Conservation (phyloP, 2,113 vertebrate genomes). For the Okapia johnstoni region DNA sequence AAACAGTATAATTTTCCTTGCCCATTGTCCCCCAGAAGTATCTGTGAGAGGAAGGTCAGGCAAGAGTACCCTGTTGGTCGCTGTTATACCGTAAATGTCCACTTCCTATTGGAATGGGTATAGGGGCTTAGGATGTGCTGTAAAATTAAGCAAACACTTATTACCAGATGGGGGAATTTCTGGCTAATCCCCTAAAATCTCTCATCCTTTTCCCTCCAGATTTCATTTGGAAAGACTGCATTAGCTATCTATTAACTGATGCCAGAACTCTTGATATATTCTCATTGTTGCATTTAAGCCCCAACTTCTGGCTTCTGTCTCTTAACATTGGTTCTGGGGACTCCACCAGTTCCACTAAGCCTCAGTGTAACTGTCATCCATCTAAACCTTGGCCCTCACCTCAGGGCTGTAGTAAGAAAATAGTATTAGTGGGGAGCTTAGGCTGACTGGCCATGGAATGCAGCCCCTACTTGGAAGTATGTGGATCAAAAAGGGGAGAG, state of each 20-base stretch:
- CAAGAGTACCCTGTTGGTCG: background rate
- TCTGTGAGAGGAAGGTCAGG: background rate
- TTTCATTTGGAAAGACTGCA: background rate
- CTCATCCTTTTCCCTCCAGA: background rate
- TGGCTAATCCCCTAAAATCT: background rate
- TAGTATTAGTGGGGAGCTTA: background rate
- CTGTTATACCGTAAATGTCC: background rate
- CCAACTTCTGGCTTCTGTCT: background rate
- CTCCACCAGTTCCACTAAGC: background rate
- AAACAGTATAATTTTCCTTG: background rate
- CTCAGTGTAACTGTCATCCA: background rate
- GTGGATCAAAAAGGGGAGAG: background rate
- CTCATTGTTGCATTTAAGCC: background rate
- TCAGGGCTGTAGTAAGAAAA: background rate
- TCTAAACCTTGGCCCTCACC: background rate
- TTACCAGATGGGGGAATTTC: background rate
- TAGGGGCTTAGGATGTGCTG: background rate
- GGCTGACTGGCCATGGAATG: background rate
- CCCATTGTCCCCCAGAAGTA: background rate
- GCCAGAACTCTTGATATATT: background rate
- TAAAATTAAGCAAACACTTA: background rate
- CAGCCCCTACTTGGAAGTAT: background rate
- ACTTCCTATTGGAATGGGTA: background rate
- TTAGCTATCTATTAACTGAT: background rate
- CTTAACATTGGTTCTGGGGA: background rate